phyloP scores from a whole-genome alignment of 2,888 invertebrate species.

The Cheilosia scutellata region DNA sequence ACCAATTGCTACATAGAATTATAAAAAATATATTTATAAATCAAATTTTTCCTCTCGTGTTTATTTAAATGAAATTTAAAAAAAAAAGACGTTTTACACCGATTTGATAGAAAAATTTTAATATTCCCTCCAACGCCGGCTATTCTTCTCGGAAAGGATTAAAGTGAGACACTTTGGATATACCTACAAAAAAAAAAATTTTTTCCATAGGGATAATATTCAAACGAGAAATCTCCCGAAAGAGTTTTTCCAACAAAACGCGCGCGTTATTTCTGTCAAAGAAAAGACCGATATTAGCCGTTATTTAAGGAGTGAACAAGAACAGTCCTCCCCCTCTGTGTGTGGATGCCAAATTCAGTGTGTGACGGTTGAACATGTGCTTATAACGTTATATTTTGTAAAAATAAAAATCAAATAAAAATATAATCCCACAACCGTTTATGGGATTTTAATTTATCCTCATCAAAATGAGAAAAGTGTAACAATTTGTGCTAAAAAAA shows the following conservation, averaged over 20 bases:
- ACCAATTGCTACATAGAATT: constrained; percentile 27
- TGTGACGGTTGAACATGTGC: constrained; percentile 80
- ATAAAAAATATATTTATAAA: constrained; percentile 7
- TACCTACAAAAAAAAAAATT: background rate
- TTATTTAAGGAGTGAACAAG: constrained; percentile 15
- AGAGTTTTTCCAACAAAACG: constrained; percentile 19
- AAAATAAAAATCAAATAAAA: constrained; percentile 29
- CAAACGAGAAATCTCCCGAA: background rate
- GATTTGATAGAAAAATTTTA: background rate
- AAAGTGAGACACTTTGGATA: constrained; percentile 44
- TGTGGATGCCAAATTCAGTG: constrained; percentile 42
- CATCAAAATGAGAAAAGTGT: constrained; percentile 71
- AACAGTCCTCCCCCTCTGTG: constrained; percentile 43
- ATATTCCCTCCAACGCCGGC: constrained; percentile 16
- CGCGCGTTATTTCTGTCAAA: constrained; percentile 59
- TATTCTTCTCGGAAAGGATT: constrained; percentile 42
- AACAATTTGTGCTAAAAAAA: constrained; percentile 59
- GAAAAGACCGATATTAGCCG: constrained; percentile 55
- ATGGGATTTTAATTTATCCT: constrained; percentile 12
- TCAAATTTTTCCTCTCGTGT: constrained; percentile 12
- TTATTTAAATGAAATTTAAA: background rate
- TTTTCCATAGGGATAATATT: too few species aligned
- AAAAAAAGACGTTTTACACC: constrained; percentile 14
- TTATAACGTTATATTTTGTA: constrained; percentile 76
- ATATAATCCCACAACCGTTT: constrained; percentile 22